phyloP scores from a whole-genome alignment of 1,140 invertebrate species.

The Ladona fulva region DNA sequence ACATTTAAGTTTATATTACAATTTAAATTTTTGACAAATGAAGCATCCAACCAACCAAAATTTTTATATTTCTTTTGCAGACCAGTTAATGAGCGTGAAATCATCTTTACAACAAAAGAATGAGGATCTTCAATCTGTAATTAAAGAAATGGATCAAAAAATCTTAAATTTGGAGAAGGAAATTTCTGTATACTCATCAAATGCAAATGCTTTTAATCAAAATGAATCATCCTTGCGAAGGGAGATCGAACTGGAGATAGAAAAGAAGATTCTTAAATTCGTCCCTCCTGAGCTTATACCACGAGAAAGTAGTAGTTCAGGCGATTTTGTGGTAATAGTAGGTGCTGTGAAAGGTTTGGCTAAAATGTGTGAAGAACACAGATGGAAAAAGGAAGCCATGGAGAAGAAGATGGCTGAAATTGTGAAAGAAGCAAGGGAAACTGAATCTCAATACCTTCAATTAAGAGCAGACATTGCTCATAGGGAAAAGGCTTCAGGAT shows the following conservation, averaged over 20 bases:
- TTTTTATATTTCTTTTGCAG: constrained; percentile 30
- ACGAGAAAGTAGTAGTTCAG: constrained; percentile 27
- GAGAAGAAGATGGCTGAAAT: constrained; percentile 35
- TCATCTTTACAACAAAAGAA: constrained; percentile 51
- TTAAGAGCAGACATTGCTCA: constrained; percentile 23
- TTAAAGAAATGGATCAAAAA: constrained; percentile 32
- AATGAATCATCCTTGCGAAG: constrained; percentile 15
- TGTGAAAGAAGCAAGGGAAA: constrained; percentile 32
- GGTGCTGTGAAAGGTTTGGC: constrained; percentile 33
- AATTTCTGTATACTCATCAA: constrained; percentile 20
- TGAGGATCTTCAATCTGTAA: constrained; percentile 34
- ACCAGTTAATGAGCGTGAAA: constrained; percentile 50
- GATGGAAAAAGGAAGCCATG: constrained; percentile 36
- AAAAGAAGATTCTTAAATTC: constrained; percentile 31
- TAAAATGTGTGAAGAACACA: constrained; percentile 31
- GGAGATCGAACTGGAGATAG: constrained; percentile 26
- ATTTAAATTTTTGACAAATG: too few species aligned
- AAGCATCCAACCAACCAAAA: not conserved
- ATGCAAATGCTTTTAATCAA: constrained; percentile 11
- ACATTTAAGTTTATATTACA: too few species aligned
- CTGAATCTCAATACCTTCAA: constrained; percentile 33
- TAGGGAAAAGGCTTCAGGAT: constrained; percentile 32
- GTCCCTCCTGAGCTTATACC: constrained; percentile 15
- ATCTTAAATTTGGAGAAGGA: constrained; percentile 25
- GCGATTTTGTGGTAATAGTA: constrained; percentile 24